phyloP scores from a whole-genome alignment of 2,888 invertebrate species.

The Macrosoma leucophasiata region DNA sequence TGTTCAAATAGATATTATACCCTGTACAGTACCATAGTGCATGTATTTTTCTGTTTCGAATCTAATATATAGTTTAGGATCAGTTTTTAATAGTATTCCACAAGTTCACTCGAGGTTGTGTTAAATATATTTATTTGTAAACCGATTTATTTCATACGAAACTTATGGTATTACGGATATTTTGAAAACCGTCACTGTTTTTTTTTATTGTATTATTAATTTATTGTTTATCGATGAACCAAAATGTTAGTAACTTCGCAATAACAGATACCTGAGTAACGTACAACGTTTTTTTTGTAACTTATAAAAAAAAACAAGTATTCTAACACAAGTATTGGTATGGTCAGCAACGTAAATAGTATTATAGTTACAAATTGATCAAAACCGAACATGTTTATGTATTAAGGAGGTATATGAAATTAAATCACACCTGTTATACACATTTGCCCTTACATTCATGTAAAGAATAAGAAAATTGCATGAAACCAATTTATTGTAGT shows the following conservation, averaged over 20 bases:
- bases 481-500: too few relatives aligned
- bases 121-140: conserved; percentile 29
- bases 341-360: conserved; percentile 16
- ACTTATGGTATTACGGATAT: conserved; percentile 12
- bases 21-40: too few relatives aligned
- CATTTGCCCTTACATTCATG: too few relatives aligned
- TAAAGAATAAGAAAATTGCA: too few relatives aligned
- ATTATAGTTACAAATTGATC: too few relatives aligned
- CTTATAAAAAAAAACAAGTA: conserved; percentile 30
- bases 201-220: conserved; percentile 2
- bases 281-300: conserved; percentile 53
- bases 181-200: conserved; percentile 4
- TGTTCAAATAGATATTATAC: too few relatives aligned
- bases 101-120: conserved; percentile 69
- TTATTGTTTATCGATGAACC: conserved; percentile 31
- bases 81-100: conserved; percentile 25
- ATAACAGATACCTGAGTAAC: conserved; percentile 56
- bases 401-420: too few relatives aligned
- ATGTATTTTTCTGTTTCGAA: too few relatives aligned
- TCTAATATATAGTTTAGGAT: too few relatives aligned
- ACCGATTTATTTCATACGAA: conserved; percentile 13
- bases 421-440: too few relatives aligned
- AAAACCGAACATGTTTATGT: too few relatives aligned
- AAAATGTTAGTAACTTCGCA: conserved; percentile 41
- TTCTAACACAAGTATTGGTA: conserved; percentile 24